Percentiles rank a stretch among this genome's conserved stretches.
Evolutionary conservation across 2,888 invertebrate species (phyloP).

Genomic region (Cryptus viduatorius): DNA sequence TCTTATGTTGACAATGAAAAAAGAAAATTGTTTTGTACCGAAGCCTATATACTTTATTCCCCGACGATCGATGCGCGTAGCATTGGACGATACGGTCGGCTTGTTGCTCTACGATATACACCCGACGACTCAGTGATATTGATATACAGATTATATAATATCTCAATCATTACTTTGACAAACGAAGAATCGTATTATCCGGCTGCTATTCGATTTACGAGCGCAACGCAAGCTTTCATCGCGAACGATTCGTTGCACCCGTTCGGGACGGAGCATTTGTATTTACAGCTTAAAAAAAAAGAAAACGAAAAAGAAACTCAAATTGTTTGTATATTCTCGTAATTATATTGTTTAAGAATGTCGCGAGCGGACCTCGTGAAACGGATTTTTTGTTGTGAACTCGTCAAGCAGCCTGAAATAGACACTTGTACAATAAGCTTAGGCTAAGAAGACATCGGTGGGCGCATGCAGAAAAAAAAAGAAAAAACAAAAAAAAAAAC

Average conservation of each 20-base stretch:
- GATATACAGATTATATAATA: constrained; percentile 48
- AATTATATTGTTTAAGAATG: constrained; percentile 40
- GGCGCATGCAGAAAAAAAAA: constrained; percentile 68
- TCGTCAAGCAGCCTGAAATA: constrained; percentile 71
- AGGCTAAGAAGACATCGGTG: constrained; percentile 71
- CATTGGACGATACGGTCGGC: constrained; percentile 38
- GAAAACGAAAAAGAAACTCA: neutral
- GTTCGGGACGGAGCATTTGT: constrained; percentile 49
- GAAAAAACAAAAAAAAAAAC: constrained; percentile 49
- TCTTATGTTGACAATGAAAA: constrained; percentile 53
- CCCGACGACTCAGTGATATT: constrained; percentile 56
- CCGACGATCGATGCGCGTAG: constrained; percentile 53
- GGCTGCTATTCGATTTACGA: constrained; percentile 64
- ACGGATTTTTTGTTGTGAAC: constrained; percentile 53
- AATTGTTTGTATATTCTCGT: constrained; percentile 58
- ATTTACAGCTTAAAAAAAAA: constrained; percentile 28
- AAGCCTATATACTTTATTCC: constrained; percentile 49
- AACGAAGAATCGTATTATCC: constrained; percentile 61
- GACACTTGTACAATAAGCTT: constrained; percentile 74
- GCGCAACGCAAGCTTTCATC: constrained; percentile 29
- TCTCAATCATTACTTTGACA: constrained; percentile 61
- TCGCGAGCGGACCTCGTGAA: constrained; percentile 33
- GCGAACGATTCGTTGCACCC: constrained; percentile 36
- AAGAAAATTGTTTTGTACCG: constrained; percentile 59
- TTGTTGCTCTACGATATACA: constrained; percentile 36